Evolutionary conservation across 1,140 invertebrate genomes (phyloP).

Genomic region (Procambarus virginalis): DNA sequence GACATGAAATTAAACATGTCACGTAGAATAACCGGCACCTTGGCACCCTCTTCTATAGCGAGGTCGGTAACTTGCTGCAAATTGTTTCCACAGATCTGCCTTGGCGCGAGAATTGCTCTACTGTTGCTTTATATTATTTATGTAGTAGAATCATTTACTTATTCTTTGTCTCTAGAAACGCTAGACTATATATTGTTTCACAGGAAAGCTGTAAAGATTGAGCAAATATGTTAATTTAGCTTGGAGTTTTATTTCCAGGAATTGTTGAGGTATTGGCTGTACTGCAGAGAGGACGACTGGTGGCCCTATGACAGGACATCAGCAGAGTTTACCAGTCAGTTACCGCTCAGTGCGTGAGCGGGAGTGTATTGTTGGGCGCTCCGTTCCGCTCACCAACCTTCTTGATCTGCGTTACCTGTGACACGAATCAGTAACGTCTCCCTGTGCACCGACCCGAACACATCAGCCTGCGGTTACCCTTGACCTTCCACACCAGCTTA

Average conservation of each 20-base stretch:
- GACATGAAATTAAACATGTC: too few species aligned
- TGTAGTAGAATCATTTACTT: too few species aligned
- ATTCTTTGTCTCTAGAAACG: too few species aligned
- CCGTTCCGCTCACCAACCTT: neutral
- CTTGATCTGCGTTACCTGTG: neutral
- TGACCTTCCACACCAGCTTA: neutral
- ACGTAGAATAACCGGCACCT: too few species aligned
- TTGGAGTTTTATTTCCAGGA: slow-evolving; percentile 9
- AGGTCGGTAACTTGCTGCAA: too few species aligned
- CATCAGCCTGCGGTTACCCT: neutral
- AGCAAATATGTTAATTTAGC: too few species aligned
- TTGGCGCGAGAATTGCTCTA: too few species aligned
- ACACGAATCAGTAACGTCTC: neutral
- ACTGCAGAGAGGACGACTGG: neutral
- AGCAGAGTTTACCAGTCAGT: slow-evolving; percentile 15
- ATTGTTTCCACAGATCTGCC: too few species aligned
- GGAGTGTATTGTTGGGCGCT: neutral
- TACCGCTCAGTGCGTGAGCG: slow-evolving; percentile 15
- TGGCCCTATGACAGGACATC: neutral
- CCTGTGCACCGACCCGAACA: neutral
- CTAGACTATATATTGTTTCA: too few species aligned
- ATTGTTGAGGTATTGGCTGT: neutral
- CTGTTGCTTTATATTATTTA: too few species aligned
- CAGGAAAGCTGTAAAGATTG: too few species aligned
- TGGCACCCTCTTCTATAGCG: too few species aligned